Evolutionary conservation across 2,888 invertebrate species (phyloP).

Genomic region (Aphidius colemani): DNA sequence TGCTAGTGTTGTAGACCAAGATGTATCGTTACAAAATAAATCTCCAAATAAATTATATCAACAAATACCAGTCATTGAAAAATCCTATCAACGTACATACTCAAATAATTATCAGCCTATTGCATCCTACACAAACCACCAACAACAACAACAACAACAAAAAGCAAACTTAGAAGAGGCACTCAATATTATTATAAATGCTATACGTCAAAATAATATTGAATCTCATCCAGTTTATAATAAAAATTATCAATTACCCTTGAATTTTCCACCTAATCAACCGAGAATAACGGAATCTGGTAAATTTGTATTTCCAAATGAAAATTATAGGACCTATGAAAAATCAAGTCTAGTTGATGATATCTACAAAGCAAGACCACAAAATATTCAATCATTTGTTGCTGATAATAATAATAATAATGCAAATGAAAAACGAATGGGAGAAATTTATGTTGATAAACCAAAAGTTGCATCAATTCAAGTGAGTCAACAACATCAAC

Average conservation of each 20-base stretch:
- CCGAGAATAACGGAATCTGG: not conserved
- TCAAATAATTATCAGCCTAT: slow-evolving; percentile 5
- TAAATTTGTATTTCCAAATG: not conserved
- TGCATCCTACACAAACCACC: not conserved
- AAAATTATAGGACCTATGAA: not conserved
- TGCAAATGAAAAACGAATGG: too few species aligned
- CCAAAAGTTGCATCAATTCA: slow-evolving; percentile 47
- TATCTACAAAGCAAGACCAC: slow-evolving; percentile 36
- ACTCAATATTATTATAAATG: slow-evolving; percentile 11
- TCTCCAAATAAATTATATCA: slow-evolving; percentile 36
- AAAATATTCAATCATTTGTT: too few species aligned
- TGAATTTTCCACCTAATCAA: not conserved
- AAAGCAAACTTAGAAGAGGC: not conserved
- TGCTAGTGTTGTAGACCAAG: not conserved
- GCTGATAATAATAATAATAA: not conserved
- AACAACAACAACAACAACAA: slow-evolving; percentile 4
- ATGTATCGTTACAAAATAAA: not conserved
- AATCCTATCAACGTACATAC: slow-evolving; percentile 38
- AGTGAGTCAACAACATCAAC: slow-evolving; percentile 43
- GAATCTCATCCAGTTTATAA: not conserved
- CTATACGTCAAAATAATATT: slow-evolving; percentile 3
- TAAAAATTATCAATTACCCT: not conserved
- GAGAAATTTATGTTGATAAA: slow-evolving; percentile 4
- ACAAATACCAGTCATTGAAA: slow-evolving; percentile 36
- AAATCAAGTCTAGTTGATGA: not conserved